A percentile compares a stretch with the other conserved stretches of the same genome.
Evolutionary conservation across 2,797 vertebrate genomes (phyloP).

Genomic region (Gallinago solitaria): DNA sequence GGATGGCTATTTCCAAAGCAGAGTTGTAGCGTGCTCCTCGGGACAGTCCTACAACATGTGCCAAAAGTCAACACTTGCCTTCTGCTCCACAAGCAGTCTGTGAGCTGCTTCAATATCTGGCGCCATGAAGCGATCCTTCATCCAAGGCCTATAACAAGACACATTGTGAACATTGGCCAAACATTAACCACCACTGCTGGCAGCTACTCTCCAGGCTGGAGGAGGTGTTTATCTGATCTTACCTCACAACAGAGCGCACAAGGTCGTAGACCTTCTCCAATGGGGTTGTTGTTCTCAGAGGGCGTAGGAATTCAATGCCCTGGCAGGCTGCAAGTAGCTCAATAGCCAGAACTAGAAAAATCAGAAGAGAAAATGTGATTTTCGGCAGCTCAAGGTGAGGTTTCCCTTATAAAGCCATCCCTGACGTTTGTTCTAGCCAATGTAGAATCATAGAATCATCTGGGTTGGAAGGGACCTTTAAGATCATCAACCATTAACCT

Average conservation of each 20-base stretch:
- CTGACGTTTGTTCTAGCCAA: background rate
- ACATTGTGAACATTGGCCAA: slow-evolving; percentile 68
- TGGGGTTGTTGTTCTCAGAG: slow-evolving; percentile 93
- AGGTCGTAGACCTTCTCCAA: slow-evolving; percentile 98
- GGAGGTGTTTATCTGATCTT: slow-evolving; percentile 69
- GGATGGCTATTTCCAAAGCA: background rate
- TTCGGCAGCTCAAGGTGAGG: background rate
- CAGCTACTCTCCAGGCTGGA: background rate
- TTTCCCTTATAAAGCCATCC: background rate
- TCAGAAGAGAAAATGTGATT: background rate
- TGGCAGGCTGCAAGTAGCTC: slow-evolving; percentile 96
- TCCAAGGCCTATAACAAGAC: slow-evolving; percentile 87
- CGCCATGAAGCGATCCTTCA: slow-evolving; percentile 98
- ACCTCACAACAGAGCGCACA: slow-evolving; percentile 95
- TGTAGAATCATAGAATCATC: background rate
- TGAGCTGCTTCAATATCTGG: slow-evolving; percentile 94
- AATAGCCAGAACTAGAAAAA: slow-evolving; percentile 88
- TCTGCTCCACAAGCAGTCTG: slow-evolving; percentile 90
- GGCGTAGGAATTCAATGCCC: slow-evolving; percentile 97
- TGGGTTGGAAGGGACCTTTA: background rate
- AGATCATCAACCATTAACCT: background rate
- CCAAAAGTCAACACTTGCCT: slow-evolving; percentile 75
- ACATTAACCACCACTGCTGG: slow-evolving; percentile 67
- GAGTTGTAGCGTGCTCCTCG: background rate
- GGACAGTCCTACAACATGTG: accelerated